Conservation (phyloP, 2,113 vertebrate genomes). For the Pygoscelis antarcticus region DNA sequence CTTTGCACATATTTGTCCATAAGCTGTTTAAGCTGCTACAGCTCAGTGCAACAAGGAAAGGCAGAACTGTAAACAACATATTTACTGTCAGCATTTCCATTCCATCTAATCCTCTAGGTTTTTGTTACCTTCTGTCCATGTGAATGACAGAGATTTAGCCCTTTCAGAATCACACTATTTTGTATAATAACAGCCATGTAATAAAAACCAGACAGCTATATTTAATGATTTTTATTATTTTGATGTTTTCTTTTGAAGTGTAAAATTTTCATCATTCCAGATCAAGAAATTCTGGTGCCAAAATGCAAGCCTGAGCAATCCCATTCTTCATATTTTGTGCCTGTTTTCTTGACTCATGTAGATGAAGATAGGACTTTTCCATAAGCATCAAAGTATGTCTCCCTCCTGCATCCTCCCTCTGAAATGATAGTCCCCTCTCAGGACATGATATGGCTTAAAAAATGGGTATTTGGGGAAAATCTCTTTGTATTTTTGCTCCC, state of each 20-base stretch:
- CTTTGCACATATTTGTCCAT: background rate
- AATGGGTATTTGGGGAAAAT: background rate
- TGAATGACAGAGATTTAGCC: background rate
- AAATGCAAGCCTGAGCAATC: background rate
- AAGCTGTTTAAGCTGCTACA: background rate
- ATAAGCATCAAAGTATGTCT: background rate
- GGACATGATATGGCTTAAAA: background rate
- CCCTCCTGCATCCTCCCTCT: background rate
- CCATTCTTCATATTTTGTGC: background rate
- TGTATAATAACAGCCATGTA: background rate
- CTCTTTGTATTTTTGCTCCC: background rate
- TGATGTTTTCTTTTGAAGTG: background rate
- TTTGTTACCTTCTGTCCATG: background rate
- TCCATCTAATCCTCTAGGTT: background rate
- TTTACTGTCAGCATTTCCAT: background rate
- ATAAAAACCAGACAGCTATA: background rate
- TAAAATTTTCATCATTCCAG: background rate
- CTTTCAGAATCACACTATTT: background rate
- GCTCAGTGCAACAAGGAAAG: background rate
- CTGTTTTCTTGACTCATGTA: background rate
- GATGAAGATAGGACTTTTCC: background rate
- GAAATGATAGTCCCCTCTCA: background rate
- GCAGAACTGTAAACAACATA: conserved; percentile 9
- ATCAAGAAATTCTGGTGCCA: background rate
- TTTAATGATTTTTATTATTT: background rate